phyloP scores from a whole-genome alignment of 2,113 vertebrate species.

The Stercorarius parasiticus region DNA sequence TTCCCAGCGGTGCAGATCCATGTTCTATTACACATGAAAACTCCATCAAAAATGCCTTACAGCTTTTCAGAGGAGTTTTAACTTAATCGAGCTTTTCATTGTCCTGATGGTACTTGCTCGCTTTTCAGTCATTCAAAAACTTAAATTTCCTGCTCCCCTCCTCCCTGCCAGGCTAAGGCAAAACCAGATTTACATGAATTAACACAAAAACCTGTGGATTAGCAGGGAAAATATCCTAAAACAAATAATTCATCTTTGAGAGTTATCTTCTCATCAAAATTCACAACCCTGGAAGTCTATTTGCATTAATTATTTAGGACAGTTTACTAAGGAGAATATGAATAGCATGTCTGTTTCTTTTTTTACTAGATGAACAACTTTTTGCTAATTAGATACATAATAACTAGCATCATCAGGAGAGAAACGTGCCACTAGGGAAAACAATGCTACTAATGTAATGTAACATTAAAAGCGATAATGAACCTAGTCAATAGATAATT shows the following conservation, averaged over 20 bases:
- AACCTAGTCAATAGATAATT: conserved; percentile 27
- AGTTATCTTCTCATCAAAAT: conserved; percentile 48
- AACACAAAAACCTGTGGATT: conserved; percentile 13
- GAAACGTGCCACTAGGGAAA: neutral
- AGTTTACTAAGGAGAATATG: conserved; percentile 57
- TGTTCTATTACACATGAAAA: neutral
- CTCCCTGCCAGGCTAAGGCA: neutral
- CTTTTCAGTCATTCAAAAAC: neutral
- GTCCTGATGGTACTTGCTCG: neutral
- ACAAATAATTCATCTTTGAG: conserved; percentile 27
- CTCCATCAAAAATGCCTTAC: neutral
- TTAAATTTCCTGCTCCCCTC: neutral
- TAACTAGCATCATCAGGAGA: conserved; percentile 28
- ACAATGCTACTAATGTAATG: neutral
- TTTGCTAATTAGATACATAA: conserved; percentile 55
- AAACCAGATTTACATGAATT: neutral
- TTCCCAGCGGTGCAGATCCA: neutral
- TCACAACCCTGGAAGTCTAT: conserved; percentile 22
- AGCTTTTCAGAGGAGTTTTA: neutral
- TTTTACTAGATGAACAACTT: conserved; percentile 54
- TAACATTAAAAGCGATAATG: conserved; percentile 58
- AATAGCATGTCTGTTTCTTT: conserved; percentile 17
- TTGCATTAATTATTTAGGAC: conserved; percentile 62
- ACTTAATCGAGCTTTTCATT: neutral
- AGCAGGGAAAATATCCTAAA: conserved; percentile 11